Evolutionary conservation across 2,797 vertebrate genomes (phyloP), one percentile per base, ranked within the genome.

Genomic region (Crenichthys baileyi): DNA sequence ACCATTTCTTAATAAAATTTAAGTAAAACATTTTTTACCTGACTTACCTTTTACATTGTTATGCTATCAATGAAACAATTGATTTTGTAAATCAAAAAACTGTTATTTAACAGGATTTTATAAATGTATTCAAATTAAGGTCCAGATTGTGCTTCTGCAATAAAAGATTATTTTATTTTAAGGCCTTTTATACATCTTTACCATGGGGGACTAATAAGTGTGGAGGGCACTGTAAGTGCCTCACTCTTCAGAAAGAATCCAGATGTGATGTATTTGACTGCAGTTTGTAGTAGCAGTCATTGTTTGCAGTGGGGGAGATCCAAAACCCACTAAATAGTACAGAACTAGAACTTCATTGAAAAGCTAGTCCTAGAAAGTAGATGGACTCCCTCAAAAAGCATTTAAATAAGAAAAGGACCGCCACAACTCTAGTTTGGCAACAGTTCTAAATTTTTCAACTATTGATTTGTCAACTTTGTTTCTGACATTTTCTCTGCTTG

Each of bases 371-470:
- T 39, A 41, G 50, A 55, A 24, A 12, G 9, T 46, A 36, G 20
- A 15, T 50, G 24, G 29, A 75, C 20, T 63, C 24, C 29, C 29
- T 50, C 7, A 7, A 50, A 22, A 75, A 39, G 29, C 58, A 31
- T 58, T 44, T 61, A n/a, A 75, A 31, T 48, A 36, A 36, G 26
- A 75, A 18, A 29, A 50, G 46, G 15, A 31, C 60, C 60, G 16
- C 29, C 13, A 16, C 29, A 63, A 18, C 15, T 63, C 29, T 20
- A 36, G 29, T 31, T 15, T 8, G 16, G 61, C 58, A 60, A 29
- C 56, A 26, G 56, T 63, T 63, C 29, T 20, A 20, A n/a, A 75
- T 76, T 60, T 74, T 82, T 84, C 78, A 60, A 24, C 48, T 80
- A 60, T 63, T 67, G 60, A 78, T 70, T 29, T 70, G 16, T 68